phyloP scores from a whole-genome alignment of 2,113 vertebrate genomes.

The Talpa occidentalis region DNA sequence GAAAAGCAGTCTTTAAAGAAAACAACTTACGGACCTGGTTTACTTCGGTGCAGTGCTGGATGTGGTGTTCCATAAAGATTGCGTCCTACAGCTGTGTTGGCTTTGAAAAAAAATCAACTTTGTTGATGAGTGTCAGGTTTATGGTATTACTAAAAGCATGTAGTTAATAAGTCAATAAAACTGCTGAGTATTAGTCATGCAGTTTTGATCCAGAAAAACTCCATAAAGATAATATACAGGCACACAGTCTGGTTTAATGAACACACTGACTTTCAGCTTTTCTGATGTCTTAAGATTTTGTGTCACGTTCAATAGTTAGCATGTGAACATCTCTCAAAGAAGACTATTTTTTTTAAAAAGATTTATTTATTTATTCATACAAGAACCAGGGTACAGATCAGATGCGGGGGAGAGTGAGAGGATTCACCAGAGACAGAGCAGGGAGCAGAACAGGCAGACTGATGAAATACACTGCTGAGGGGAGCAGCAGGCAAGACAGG shows the following conservation, averaged over 20 bases:
- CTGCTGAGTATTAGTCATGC: neutral
- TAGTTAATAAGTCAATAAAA: neutral
- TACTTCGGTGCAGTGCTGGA: neutral
- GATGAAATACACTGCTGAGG: too few species aligned
- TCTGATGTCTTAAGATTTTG: neutral
- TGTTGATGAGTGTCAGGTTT: neutral
- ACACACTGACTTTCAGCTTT: neutral
- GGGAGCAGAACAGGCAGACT: too few species aligned
- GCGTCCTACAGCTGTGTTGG: neutral
- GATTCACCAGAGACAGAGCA: too few species aligned
- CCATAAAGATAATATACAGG: neutral
- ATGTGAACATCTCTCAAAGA: neutral
- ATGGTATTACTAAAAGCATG: neutral
- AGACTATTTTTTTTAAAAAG: neutral
- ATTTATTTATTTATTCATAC: too few species aligned
- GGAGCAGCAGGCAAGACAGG: too few species aligned
- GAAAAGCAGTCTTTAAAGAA: neutral
- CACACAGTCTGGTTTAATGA: neutral
- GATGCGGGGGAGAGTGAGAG: too few species aligned
- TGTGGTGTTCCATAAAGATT: neutral
- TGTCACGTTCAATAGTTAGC: neutral
- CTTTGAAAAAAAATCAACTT: neutral
- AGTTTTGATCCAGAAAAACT: conserved; percentile 7
- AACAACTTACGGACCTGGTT: neutral
- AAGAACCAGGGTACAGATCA: too few species aligned